Evolutionary conservation across 2,113 vertebrate species (phyloP), one percentile per base, ranked within the genome.

Genomic region (Typhlomys cinereus): DNA sequence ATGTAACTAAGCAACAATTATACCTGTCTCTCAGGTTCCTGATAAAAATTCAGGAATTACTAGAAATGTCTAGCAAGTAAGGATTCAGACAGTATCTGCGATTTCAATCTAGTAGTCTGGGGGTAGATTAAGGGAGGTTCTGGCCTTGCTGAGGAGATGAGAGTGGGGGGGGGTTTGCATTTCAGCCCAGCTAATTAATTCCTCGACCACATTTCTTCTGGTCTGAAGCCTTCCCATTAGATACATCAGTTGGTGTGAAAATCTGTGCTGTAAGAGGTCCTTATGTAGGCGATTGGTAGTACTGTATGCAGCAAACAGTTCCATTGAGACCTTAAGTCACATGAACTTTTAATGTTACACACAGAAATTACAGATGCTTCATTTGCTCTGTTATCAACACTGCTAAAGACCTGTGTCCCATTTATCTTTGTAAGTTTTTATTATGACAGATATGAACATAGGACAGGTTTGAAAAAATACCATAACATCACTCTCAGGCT

Each of bases 401-500:
- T 80, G 11, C 29, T 36, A n/a, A 88, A 44, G 25, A 34, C 81
- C 52, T 71, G 14, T 67, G 67, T 89, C 75, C 9, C 46, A 62
- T 82, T 91, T 57, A 78, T 67, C 88, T 93, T 93, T 69, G 46
- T 79, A 78, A 66, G 44, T 64, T 90, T 64, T 82, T 78, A 62
- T 80, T 80, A 66, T 75, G 23, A 69, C 67, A 50, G 61, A 50
- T 44, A 78, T 27, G 67, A 85, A 57, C 7, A 50, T 73, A 17
- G 27, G 27, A 62, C 64, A 52, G 1, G 5, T 5, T 34, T 61
- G 2, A 50, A 79, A 88, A 52, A 88, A 75, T 66, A 54, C 9
- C 50, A 67, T 44, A 12, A n/a, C n/a, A 67, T 76, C 25, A 71
- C 44, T 91, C 62, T 17, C 73, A 89, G 83, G 2, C 3, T 75